Conservation (phyloP, 30 jellyfish, hydroid and myxozoan genomes). For the Catostylus mosaicus region DNA sequence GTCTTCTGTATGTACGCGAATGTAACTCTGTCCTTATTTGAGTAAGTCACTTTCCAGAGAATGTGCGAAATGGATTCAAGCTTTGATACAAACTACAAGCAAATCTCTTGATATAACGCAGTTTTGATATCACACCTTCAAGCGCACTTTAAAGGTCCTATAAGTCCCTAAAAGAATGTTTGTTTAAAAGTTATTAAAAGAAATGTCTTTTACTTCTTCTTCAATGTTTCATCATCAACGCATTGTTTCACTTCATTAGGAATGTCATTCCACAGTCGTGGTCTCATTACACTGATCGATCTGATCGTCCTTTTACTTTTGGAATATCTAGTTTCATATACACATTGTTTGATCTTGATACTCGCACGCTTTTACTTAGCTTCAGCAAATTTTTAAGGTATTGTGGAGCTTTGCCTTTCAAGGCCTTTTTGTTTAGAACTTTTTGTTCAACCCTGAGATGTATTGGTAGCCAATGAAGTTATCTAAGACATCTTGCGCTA, state of each 20-base stretch:
- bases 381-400: constrained; percentile 54
- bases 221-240: no score
- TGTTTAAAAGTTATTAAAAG: no score
- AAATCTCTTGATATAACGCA: constrained; percentile 36
- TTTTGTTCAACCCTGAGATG: constrained; percentile 62
- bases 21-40: no score
- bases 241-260: constrained; percentile 38
- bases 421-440: constrained; percentile 47
- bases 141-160: constrained; percentile 45
- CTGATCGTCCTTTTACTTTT: constrained; percentile 12
- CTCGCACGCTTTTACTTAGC: constrained; percentile 49
- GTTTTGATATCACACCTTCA: constrained; percentile 40
- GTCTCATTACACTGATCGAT: constrained; percentile 34
- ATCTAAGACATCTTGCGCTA: no score
- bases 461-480: constrained; percentile 60
- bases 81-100: no score
- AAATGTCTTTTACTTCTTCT: constrained; percentile 24
- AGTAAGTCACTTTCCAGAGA: no score
- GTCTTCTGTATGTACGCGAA: no score
- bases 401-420: constrained; percentile 59
- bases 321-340: constrained; percentile 60
- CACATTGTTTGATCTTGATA: constrained; percentile 44
- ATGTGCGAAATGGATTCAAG: no score
- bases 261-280: constrained; percentile 42
- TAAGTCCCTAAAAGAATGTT: not conserved